Conservation (phyloP, 2,113 vertebrate genomes). For the Alexandromys fortis region DNA sequence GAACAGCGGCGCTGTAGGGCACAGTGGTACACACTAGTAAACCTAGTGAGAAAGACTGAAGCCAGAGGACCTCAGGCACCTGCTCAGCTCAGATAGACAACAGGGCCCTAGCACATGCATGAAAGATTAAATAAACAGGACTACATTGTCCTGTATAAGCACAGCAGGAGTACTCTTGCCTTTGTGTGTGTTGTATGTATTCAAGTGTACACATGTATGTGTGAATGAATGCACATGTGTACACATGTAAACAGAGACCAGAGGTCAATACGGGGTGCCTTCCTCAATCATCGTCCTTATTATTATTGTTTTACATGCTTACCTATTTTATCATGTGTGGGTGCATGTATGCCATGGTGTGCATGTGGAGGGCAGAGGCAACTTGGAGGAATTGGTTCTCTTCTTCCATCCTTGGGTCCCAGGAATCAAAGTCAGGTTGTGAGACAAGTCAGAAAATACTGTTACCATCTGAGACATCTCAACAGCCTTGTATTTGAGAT, state of each 20-base stretch:
- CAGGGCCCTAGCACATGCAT: not conserved
- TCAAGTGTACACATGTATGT: too few species aligned
- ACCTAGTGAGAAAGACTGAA: not conserved
- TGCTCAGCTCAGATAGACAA: not conserved
- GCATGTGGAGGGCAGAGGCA: not conserved
- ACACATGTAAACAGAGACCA: not conserved
- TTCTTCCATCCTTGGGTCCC: not conserved
- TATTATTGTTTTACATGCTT: not conserved
- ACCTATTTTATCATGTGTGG: not conserved
- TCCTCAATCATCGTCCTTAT: not conserved
- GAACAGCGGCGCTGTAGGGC: not conserved
- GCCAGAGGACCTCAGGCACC: not conserved
- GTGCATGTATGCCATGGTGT: too few species aligned
- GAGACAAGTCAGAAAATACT: not conserved
- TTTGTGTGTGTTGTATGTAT: not conserved
- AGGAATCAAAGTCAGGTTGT: not conserved
- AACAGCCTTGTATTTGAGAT: not conserved
- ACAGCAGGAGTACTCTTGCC: accelerated
- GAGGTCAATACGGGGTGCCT: not conserved
- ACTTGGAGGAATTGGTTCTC: not conserved
- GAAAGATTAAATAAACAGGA: not conserved
- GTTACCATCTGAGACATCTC: too few species aligned
- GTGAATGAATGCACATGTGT: not conserved
- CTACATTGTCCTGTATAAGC: accelerated
- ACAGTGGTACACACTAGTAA: not conserved